Conservation (phyloP, 2,113 vertebrate species). For the Vicugna pacos region DNA sequence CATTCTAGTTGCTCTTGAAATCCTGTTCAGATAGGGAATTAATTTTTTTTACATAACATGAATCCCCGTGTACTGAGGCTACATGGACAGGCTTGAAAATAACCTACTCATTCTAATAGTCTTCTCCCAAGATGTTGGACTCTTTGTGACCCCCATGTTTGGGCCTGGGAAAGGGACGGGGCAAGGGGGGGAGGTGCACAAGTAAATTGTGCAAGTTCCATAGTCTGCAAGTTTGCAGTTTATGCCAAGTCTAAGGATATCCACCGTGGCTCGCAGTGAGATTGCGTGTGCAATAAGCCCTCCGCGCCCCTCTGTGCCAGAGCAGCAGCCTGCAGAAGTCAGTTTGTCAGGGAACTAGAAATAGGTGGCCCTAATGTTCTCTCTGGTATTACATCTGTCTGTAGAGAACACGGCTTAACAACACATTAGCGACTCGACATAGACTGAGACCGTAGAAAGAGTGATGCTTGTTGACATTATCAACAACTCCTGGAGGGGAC, state of each 20-base stretch:
- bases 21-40: slow-evolving; percentile 76
- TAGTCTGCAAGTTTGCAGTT: slow-evolving; percentile 74
- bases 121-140: neutral
- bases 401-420: slow-evolving; percentile 86
- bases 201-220: slow-evolving; percentile 66
- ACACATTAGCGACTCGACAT: slow-evolving; percentile 86
- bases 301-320: slow-evolving; percentile 77
- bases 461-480: slow-evolving; percentile 86
- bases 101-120: neutral
- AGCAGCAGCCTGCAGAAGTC: slow-evolving; percentile 80
- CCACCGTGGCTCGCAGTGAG: slow-evolving; percentile 76
- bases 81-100: neutral
- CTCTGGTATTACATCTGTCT: slow-evolving; percentile 84
- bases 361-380: slow-evolving; percentile 86
- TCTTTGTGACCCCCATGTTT: neutral
- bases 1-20: neutral
- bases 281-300: slow-evolving; percentile 81
- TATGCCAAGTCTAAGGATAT: slow-evolving; percentile 74
- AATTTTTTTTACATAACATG: slow-evolving; percentile 18
- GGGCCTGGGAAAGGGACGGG: neutral
- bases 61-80: neutral
- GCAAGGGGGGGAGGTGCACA: fast-evolving
- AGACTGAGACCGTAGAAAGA: slow-evolving; percentile 76
- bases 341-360: slow-evolving; percentile 85
- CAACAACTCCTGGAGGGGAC: slow-evolving; percentile 86